phyloP scores from a whole-genome alignment of 2,113 vertebrate genomes.

The Stomatorhinus ivindoensis region DNA sequence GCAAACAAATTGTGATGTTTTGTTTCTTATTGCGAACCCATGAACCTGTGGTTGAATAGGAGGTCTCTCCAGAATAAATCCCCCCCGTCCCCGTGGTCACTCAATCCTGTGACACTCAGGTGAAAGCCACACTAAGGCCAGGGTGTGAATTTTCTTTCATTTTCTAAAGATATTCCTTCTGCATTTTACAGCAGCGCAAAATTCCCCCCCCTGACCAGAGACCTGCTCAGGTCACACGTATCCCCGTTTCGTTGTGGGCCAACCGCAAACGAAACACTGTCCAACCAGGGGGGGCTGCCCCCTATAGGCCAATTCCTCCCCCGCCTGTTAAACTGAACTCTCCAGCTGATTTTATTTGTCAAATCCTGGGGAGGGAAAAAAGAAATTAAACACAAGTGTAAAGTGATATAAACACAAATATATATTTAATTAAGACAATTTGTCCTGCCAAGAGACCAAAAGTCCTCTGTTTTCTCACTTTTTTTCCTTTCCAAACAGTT shows the following conservation, averaged over 20 bases:
- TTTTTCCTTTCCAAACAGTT: not conserved
- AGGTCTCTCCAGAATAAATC: not conserved
- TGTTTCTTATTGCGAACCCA: not conserved
- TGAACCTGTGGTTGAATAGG: not conserved
- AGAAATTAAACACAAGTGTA: not conserved
- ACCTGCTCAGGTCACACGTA: not conserved
- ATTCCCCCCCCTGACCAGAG: not conserved
- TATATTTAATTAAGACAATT: not conserved
- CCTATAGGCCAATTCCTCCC: not conserved
- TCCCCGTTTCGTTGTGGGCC: not conserved
- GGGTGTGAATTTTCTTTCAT: slow-evolving; percentile 1
- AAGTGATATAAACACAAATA: not conserved
- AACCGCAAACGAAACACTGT: not conserved
- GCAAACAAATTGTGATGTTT: not conserved
- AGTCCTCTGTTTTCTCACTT: not conserved
- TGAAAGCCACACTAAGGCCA: not conserved
- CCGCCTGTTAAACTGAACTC: not conserved
- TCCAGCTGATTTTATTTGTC: not conserved
- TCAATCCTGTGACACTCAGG: slow-evolving; percentile 5
- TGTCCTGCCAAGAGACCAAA: not conserved
- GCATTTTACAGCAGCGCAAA: slow-evolving; percentile 18
- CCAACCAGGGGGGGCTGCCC: not conserved
- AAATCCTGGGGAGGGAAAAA: not conserved
- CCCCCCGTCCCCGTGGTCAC: not conserved
- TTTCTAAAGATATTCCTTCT: slow-evolving; percentile 24